These are phyloP conservation scores for Argyrosomus japonicus DNA, from an alignment of 2,113 vertebrate genomes.

Conservation along the genomic window DNA sequence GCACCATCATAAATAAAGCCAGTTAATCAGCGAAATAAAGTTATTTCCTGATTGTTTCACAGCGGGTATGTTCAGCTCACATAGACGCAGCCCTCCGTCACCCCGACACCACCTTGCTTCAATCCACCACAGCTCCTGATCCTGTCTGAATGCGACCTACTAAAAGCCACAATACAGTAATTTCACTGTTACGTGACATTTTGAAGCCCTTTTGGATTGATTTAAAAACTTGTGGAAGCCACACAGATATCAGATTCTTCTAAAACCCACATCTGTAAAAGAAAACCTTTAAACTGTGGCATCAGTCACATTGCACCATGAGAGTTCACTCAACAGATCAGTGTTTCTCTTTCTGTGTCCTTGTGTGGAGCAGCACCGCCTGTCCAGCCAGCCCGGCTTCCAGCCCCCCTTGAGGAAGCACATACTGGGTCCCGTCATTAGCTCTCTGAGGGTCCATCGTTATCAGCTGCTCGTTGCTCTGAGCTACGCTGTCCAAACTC, in stretches of 20 bases:
- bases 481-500: slow-evolving; percentile 80
- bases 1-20: too few relatives aligned
- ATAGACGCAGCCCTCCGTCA: too few relatives aligned
- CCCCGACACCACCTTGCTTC: too few relatives aligned
- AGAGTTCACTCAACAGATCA: neutral
- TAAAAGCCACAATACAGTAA: too few relatives aligned
- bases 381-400: slow-evolving; percentile 87
- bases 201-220: neutral
- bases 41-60: too few relatives aligned
- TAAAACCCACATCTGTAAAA: neutral
- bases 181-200: neutral
- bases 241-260: neutral
- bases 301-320: neutral
- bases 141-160: too few relatives aligned
- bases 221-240: neutral
- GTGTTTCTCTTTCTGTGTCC: slow-evolving; percentile 38
- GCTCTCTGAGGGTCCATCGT: slow-evolving; percentile 86
- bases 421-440: slow-evolving; percentile 82
- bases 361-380: slow-evolving; percentile 83
- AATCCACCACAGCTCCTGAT: too few relatives aligned
- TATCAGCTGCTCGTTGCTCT: slow-evolving; percentile 89
- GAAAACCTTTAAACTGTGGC: neutral
- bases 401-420: slow-evolving; percentile 87
- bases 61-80: too few relatives aligned
- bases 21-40: too few relatives aligned